phyloP scores from a whole-genome alignment of 2,113 vertebrate species.

The Jacana jacana region DNA sequence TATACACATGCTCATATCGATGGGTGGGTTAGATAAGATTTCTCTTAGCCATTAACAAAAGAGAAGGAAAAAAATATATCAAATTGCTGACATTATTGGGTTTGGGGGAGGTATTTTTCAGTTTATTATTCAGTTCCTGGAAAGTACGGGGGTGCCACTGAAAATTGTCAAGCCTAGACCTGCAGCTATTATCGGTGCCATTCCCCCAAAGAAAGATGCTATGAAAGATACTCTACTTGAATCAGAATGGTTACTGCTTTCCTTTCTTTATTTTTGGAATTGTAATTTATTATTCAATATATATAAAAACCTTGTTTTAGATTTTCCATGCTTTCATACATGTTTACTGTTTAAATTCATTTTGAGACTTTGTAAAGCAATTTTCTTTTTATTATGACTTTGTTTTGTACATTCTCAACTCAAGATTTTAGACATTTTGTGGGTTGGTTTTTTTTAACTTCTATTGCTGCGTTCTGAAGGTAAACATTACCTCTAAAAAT shows the following conservation, averaged over 20 bases:
- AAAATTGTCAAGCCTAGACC: not conserved
- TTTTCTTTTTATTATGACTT: conserved; percentile 66
- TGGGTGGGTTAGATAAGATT: conserved; percentile 1
- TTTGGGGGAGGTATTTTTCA: not conserved
- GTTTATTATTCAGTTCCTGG: not conserved
- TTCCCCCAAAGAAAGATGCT: not conserved
- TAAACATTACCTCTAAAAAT: conserved; percentile 69
- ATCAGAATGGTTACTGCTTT: conserved; percentile 49
- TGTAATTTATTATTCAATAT: conserved; percentile 68
- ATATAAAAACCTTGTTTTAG: conserved; percentile 16
- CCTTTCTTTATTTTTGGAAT: conserved; percentile 29
- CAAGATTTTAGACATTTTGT: conserved; percentile 59
- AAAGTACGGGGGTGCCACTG: not conserved
- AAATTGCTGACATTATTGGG: not conserved
- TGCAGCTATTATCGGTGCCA: not conserved
- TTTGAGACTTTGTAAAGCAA: conserved; percentile 58
- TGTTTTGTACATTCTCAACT: conserved; percentile 70
- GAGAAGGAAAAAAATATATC: not conserved
- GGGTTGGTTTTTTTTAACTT: conserved; percentile 27
- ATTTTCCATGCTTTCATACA: conserved; percentile 49
- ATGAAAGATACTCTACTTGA: not conserved
- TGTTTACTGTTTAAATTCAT: conserved; percentile 52
- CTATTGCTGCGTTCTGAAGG: conserved; percentile 43
- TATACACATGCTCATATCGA: not conserved
- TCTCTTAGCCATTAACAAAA: not conserved